Base-by-base conservation (phyloP, 2,888 invertebrate genomes). In the Pandemis cinnamomeana region DNA sequence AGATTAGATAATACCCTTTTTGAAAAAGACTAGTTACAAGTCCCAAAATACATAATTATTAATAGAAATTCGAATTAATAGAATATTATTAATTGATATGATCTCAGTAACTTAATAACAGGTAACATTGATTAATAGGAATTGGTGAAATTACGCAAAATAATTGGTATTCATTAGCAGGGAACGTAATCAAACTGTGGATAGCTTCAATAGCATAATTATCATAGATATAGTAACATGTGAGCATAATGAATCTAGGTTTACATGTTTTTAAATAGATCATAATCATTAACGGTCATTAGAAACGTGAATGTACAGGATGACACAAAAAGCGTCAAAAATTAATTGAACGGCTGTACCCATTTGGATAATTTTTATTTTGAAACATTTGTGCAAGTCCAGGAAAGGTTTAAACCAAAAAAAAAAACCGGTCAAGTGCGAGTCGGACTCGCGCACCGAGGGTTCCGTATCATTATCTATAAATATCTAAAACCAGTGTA, bases 81-180 rank as follows among this genome's bases (percentile, higher is more conserved):
- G 11, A 20, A 58, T 58, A 58, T 15, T 55, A 10, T 4, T n/a
- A 36, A 60, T 13, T n/a, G 7, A 61, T 41, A 41, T 41, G n/a
- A 41, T 41, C 61, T 61, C 61, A 41, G 20, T 41, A 41, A 27
- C 61, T 41, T 41, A 61, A 61, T 61, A 61, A n/a, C 61, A 61
- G 41, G 41, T 61, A 61, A 41, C 41, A n/a, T n/a, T 61, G 20
- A 61, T 61, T 61, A 61, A 41, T 13, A 41, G 61, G 2, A 61
- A 61, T 61, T 41, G 61, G 7, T 41, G 6, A 41, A 61, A 61
- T 61, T 61, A 61, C 36, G 36, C 58, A n/a, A 61, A 61, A 61
- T 61, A 41, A 61, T 61, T 61, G 61, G 61, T 61, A 13, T 61
- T 61, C 11, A 61, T 61, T 61, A 61, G 41, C 5, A n/a, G 7